Evolutionary conservation across 1,140 invertebrate species (phyloP).

Genomic region (Plectus sambesii): DNA sequence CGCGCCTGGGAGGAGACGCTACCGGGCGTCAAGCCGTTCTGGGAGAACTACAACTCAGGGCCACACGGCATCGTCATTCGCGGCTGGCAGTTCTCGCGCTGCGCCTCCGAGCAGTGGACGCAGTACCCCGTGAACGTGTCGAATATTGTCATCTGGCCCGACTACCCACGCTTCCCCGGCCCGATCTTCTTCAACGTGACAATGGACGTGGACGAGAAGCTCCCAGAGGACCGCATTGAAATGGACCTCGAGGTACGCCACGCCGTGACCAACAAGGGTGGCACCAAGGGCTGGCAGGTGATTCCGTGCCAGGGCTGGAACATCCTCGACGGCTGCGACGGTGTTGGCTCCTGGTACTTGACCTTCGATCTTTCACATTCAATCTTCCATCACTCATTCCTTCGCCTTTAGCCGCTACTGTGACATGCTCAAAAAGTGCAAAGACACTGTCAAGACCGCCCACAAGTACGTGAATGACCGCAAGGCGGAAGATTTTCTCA

Average conservation of each 20-base stretch:
- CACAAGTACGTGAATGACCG: slow-evolving; percentile 42
- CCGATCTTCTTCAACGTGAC: slow-evolving; percentile 46
- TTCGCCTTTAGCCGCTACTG: slow-evolving; percentile 40
- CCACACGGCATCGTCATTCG: slow-evolving; percentile 43
- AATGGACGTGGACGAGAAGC: slow-evolving; percentile 44
- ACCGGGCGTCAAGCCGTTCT: slow-evolving; percentile 42
- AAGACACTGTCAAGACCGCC: slow-evolving; percentile 43
- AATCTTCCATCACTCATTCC: neutral
- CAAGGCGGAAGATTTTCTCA: slow-evolving; percentile 26
- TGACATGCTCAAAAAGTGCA: slow-evolving; percentile 44
- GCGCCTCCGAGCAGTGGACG: slow-evolving; percentile 45
- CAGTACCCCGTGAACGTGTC: slow-evolving; percentile 44
- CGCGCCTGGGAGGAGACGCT: slow-evolving; percentile 42
- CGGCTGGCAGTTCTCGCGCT: slow-evolving; percentile 43
- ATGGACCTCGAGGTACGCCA: slow-evolving; percentile 45
- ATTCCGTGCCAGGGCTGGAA: slow-evolving; percentile 46
- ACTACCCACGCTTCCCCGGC: slow-evolving; percentile 44
- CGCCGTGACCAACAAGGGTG: slow-evolving; percentile 43
- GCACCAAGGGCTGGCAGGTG: slow-evolving; percentile 43
- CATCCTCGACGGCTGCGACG: slow-evolving; percentile 44
- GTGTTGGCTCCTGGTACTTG: slow-evolving; percentile 42
- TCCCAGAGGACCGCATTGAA: slow-evolving; percentile 43
- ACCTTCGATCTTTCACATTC: too few relatives aligned
- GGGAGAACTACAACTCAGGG: slow-evolving; percentile 43
- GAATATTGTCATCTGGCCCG: slow-evolving; percentile 45